Evolutionary conservation across 92 coral and sea anemone genomes (phyloP), one percentile per base, ranked within the genome.

Genomic region (Epizoanthus rinbou): DNA sequence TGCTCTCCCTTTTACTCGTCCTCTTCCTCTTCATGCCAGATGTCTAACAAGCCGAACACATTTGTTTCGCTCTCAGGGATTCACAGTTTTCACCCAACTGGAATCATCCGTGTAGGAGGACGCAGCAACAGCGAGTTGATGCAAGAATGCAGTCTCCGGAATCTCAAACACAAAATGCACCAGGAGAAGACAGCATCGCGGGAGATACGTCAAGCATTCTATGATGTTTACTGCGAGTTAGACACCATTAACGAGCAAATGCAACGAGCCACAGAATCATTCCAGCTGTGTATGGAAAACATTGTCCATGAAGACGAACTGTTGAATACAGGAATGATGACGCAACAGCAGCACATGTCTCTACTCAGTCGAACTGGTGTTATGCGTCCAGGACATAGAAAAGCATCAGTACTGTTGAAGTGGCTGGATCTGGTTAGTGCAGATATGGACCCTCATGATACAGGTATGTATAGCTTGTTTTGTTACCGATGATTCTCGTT

Each of bases 51-150:
- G 15, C 3, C 16, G 2, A 50, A 13, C 16, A 50, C 13, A 50
- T 11, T 50, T 50, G 54, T 50, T 50, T 33, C 72, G 2, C 18
- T 37, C 58, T 15, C 56, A 78, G 99, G 98, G 39, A 96, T 96
- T 73, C 87, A 90, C 43, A 80, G 86, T 69, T 96, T 94, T 81
- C 98, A 93, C 78, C 91, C 94, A 3, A 64, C 87, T 43, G 95
- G 94, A 15, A 96, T 96, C 56, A 91, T 96, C 14, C 91, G 99
- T 10, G 85, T 96, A 52, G 99, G 99, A 8, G 98, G 98, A 64
- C 84, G 99, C 73, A 93, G 99, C 79, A 90, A 86, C 58, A 96
- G 99, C 35, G 97, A 91, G 68, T 54, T 58, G 31, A 76, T 96
- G 90, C 66, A 90, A 69, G 80, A 82, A 10, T 94, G 90, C 69